A percentile compares a stretch with the other conserved stretches of the same genome.
phyloP scores from a whole-genome alignment of 2,888 invertebrate species.

The Drosophila colorata region DNA sequence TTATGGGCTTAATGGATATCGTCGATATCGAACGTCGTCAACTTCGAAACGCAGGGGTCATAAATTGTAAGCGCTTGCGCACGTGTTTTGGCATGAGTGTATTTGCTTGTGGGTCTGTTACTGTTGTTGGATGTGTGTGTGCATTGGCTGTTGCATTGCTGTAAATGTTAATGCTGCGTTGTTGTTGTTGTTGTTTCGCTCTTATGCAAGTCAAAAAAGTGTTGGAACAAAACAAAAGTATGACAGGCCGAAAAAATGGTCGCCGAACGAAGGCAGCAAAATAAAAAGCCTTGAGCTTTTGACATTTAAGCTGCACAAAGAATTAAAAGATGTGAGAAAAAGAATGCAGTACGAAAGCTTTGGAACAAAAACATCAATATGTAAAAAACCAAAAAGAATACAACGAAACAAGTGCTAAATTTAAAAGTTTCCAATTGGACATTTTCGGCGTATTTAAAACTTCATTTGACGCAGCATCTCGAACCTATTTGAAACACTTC shows the following conservation, averaged over 20 bases:
- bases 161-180: slow-evolving; percentile 42
- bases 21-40: slow-evolving; percentile 75
- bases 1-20: slow-evolving; percentile 82
- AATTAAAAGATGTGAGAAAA: background rate
- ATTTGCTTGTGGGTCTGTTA: slow-evolving; percentile 41
- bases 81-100: slow-evolving; percentile 59
- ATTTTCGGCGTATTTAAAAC: background rate
- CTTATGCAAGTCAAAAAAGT: slow-evolving; percentile 12
- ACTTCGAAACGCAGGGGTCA: slow-evolving; percentile 60
- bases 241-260: slow-evolving; percentile 23
- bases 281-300: slow-evolving; percentile 36
- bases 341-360: background rate
- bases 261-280: background rate
- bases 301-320: slow-evolving; percentile 6
- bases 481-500: slow-evolving; percentile 45
- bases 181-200: slow-evolving; percentile 10
- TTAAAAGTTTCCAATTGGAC: background rate
- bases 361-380: background rate
- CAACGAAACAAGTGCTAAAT: slow-evolving; percentile 18
- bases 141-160: slow-evolving; percentile 68
- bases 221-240: slow-evolving; percentile 21
- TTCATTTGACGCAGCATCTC: background rate
- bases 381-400: background rate
- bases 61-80: slow-evolving; percentile 68
- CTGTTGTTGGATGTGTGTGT: slow-evolving; percentile 15